These are phyloP conservation scores for Pediacus dermestoides DNA, from an alignment of 2,888 invertebrate genomes.

Conservation along the genomic window DNA sequence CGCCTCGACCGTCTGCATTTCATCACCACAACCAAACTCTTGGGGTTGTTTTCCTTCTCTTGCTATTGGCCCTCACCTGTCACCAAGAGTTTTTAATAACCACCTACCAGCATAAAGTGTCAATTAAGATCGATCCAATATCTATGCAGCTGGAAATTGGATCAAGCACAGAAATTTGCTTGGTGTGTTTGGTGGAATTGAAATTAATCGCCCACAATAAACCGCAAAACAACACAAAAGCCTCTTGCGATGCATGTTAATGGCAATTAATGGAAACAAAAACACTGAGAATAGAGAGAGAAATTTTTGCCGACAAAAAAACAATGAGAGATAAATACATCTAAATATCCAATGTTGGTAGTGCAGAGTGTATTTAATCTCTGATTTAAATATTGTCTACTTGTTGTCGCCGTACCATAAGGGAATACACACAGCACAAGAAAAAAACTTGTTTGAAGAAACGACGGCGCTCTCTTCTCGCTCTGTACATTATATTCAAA, in stretches of 20 bases:
- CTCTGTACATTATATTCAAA: slow-evolving; percentile 46
- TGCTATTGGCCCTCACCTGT: too few species aligned
- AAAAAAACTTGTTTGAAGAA: slow-evolving; percentile 21
- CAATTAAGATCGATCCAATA: too few species aligned
- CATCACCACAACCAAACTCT: too few species aligned
- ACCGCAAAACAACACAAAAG: neutral
- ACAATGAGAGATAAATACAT: slow-evolving; percentile 43
- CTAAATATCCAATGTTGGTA: slow-evolving; percentile 38
- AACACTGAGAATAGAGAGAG: slow-evolving; percentile 35
- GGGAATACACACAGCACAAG: slow-evolving; percentile 18
- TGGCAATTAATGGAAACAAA: slow-evolving; percentile 40
- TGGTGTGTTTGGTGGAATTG: too few species aligned
- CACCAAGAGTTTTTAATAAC: too few species aligned
- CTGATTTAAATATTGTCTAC: slow-evolving; percentile 33
- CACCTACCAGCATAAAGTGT: too few species aligned
- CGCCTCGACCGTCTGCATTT: too few species aligned
- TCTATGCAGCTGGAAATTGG: too few species aligned
- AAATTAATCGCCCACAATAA: neutral
- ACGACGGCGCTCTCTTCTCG: slow-evolving; percentile 27
- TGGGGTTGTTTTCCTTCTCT: too few species aligned
- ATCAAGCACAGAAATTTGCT: too few species aligned
- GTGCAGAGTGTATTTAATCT: slow-evolving; percentile 25
- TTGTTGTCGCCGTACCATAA: slow-evolving; percentile 24
- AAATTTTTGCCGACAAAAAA: slow-evolving; percentile 37
- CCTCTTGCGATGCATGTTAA: slow-evolving; percentile 35